Percentiles rank a stretch among this genome's conserved stretches.
Conservation (phyloP, 2,797 vertebrate genomes). For the Danio jaintianensis region DNA sequence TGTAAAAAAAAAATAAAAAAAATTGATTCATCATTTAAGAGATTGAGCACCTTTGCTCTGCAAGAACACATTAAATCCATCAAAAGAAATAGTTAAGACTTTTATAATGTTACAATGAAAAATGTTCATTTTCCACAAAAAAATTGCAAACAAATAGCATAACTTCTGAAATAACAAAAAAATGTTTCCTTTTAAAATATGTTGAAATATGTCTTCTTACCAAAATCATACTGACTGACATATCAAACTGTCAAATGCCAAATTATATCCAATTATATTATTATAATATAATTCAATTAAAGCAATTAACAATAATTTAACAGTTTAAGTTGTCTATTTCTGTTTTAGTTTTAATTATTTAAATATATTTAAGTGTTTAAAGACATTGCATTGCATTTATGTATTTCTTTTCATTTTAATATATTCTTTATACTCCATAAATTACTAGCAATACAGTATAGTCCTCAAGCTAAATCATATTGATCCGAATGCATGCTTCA, state of each 20-base stretch:
- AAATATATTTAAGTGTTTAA: not conserved
- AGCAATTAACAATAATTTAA: not conserved
- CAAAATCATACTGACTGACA: too few relatives aligned
- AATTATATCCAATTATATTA: too few relatives aligned
- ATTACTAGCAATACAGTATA: not conserved
- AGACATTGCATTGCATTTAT: not conserved
- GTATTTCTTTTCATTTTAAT: not conserved
- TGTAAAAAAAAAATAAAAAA: not conserved
- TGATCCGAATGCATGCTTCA: not conserved
- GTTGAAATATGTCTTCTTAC: too few relatives aligned
- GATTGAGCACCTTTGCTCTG: too few relatives aligned
- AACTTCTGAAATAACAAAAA: too few relatives aligned
- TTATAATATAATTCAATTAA: too few relatives aligned
- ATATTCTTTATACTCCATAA: not conserved
- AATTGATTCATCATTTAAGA: too few relatives aligned
- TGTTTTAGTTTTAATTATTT: not conserved
- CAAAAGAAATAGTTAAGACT: not conserved
- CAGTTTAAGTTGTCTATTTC: not conserved
- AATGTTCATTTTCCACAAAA: too few relatives aligned
- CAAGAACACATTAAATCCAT: not conserved
- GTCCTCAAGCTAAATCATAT: not conserved
- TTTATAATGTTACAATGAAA: not conserved
- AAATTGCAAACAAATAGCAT: too few relatives aligned
- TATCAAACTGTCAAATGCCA: too few relatives aligned
- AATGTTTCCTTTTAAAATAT: too few relatives aligned